Base-by-base conservation (phyloP, 2,888 invertebrate species). In the Meganola albula region DNA sequence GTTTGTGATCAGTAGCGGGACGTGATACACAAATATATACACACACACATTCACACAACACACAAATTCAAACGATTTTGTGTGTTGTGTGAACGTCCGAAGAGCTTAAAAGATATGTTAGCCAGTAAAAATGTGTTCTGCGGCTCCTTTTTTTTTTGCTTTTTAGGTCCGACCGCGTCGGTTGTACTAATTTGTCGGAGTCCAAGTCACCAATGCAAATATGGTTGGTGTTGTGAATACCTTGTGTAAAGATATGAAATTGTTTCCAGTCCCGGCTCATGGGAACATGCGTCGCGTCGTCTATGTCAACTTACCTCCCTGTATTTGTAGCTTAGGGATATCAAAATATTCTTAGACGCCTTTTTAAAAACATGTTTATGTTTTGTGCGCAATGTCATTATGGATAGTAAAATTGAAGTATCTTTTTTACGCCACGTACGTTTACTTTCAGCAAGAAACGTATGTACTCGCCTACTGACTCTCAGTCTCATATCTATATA, bases 181-280 rank as follows among this genome's bases (percentile, higher is more conserved):
- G 50, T 46, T 58, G 75, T 65, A 75, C 83, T 80, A 83, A 82
- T 83, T 80, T 72, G 74, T 82, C 67, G 60, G 63, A 61, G 66
- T 63, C 71, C 70, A 67, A 77, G 78, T 78, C 80, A 75, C 77
- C 73, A 83, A 78, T 68, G 79, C 83, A 84, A 85, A 85, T 77
- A 84, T 62, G 63, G 58, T 61, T 57, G 52, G 63, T 48, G 59
- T 73, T 67, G 84, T 84, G 77, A 84, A 85, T 82, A 65, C 61
- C 52, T 82, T 84, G 74, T 63, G 84, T 80, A 77, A 84, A 84
- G 79, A 75, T 68, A 65, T 69, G 78, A 80, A 79, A 79, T 80
- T 83, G 79, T 82, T 82, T 79, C 79, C 74, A 74, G 57, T 48
- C 55, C 40, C 49, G 55, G 53, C 54, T 55, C 77, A 74, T 83